Evolutionary conservation across 2,888 invertebrate species (phyloP).

Genomic region (Escarpia spicata): DNA sequence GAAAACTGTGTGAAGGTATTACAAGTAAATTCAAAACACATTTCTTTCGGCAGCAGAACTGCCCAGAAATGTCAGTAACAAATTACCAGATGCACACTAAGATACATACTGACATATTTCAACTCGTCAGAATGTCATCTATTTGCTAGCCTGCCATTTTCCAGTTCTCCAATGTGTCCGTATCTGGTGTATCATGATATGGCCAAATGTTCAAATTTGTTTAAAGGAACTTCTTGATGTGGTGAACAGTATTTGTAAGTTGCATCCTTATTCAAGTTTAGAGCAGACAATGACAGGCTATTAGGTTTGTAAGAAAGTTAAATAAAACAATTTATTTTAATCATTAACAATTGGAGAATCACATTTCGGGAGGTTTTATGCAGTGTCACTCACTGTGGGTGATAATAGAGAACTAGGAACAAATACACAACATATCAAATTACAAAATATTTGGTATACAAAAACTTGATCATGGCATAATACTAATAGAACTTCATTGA

Average conservation of each 20-base stretch:
- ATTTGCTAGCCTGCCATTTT: too few relatives aligned
- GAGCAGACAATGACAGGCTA: neutral
- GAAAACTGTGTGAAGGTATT: neutral
- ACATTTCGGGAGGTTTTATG: too few relatives aligned
- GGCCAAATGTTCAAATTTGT: too few relatives aligned
- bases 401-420: neutral
- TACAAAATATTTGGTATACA: neutral
- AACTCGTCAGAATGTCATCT: too few relatives aligned
- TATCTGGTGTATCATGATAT: too few relatives aligned
- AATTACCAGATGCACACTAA: neutral
- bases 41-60: neutral
- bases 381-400: neutral
- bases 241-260: too few relatives aligned
- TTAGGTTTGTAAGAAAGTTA: neutral
- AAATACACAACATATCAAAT: neutral
- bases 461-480: neutral
- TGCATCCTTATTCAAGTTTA: neutral
- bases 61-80: neutral
- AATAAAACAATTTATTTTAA: neutral
- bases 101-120: too few relatives aligned
- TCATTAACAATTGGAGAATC: neutral
- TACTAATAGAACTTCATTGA: neutral
- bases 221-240: too few relatives aligned
- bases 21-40: neutral
- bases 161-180: too few relatives aligned